Evolutionary conservation across 2,797 vertebrate genomes (phyloP).

Genomic region (Onychomys torridus): DNA sequence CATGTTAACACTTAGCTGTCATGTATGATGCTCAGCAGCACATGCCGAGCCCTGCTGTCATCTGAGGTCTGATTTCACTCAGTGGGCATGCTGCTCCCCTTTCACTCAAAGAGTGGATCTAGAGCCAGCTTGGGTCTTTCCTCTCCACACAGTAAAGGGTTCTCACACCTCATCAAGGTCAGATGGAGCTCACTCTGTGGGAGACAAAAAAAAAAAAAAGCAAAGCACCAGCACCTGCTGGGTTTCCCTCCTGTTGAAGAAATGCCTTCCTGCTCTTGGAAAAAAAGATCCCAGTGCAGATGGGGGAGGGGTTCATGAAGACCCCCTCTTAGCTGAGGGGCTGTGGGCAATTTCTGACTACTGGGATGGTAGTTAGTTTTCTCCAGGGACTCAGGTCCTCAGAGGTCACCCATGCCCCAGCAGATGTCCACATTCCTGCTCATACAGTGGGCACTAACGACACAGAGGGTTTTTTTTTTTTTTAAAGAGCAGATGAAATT

Average conservation of each 20-base stretch:
- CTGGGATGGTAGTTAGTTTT: not conserved
- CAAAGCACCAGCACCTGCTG: not conserved
- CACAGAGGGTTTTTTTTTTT: not conserved
- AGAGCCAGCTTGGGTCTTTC: not conserved
- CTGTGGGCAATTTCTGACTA: not conserved
- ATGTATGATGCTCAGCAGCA: not conserved
- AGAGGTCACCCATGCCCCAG: not conserved
- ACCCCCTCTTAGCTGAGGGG: not conserved
- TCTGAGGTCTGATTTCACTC: not conserved
- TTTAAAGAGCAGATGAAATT: not conserved
- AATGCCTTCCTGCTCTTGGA: not conserved
- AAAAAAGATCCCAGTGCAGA: not conserved
- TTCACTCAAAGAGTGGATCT: not conserved
- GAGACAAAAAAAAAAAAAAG: too few relatives aligned
- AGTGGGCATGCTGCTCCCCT: not conserved
- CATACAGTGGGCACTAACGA: too few relatives aligned
- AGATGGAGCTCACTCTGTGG: not conserved
- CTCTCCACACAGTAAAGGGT: not conserved
- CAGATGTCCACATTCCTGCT: not conserved
- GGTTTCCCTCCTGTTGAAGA: not conserved
- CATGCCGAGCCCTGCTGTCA: not conserved
- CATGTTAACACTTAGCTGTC: not conserved
- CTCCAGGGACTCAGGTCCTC: not conserved
- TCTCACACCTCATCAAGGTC: not conserved
- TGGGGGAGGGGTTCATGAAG: not conserved